These are phyloP conservation scores for Panurus biarmicus DNA, from an alignment of 2,113 vertebrate species.

Conservation along the genomic window DNA sequence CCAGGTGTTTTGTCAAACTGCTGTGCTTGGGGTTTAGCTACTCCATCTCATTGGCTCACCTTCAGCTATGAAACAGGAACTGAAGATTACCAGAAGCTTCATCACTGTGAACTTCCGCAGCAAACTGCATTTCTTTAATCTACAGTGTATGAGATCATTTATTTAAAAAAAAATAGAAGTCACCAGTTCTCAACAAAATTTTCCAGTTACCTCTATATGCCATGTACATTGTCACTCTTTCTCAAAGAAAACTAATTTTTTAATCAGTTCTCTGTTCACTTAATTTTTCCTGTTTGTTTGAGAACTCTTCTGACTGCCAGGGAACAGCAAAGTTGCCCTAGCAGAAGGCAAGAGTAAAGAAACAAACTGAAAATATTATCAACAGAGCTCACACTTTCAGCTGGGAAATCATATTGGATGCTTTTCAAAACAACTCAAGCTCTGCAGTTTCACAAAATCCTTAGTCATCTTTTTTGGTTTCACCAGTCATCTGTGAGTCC, in stretches of 20 bases:
- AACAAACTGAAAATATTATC: background rate
- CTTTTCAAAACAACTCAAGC: background rate
- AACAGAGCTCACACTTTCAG: background rate
- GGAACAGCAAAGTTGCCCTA: background rate
- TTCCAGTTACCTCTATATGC: background rate
- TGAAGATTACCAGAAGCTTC: background rate
- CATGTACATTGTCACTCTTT: background rate
- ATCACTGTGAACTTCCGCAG: background rate
- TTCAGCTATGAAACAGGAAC: background rate
- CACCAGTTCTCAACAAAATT: background rate
- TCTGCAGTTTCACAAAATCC: background rate
- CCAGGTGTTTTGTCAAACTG: background rate
- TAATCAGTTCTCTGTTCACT: background rate
- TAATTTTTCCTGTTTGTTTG: background rate
- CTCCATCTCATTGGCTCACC: background rate
- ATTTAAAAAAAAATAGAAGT: background rate
- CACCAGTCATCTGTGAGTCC: background rate
- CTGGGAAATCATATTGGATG: background rate
- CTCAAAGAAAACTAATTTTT: background rate
- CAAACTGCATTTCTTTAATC: background rate
- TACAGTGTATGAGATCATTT: background rate
- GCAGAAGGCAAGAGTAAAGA: background rate
- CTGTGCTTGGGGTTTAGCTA: background rate
- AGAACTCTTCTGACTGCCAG: background rate
- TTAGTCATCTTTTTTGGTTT: background rate